These are phyloP conservation scores for Girardinus metallicus DNA, from an alignment of 2,797 vertebrate genomes.

Conservation along the genomic window DNA sequence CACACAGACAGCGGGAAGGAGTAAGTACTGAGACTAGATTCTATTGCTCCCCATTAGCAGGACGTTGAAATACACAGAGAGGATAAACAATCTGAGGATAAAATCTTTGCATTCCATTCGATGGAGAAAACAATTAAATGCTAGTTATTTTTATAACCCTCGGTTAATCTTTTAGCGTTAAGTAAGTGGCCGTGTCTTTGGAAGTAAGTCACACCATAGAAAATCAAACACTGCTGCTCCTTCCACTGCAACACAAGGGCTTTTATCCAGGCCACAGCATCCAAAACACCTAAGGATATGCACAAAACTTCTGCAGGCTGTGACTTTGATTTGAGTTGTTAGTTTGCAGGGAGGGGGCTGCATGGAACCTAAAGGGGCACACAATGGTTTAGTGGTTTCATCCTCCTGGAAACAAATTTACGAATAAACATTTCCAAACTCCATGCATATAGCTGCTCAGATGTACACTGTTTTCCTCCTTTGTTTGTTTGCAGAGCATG, in stretches of 20 bases:
- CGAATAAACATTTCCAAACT: constrained; percentile 5
- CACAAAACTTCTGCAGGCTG: background rate
- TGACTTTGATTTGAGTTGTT: constrained; percentile 9
- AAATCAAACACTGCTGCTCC: constrained; percentile 24
- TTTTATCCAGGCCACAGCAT: constrained; percentile 27
- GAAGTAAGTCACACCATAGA: constrained; percentile 45
- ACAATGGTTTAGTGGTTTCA: background rate
- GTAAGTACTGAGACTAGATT: constrained; percentile 62
- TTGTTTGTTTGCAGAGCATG: background rate
- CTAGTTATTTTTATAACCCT: constrained; percentile 42
- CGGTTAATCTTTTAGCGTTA: constrained; percentile 46
- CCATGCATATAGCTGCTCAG: background rate
- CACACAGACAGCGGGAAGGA: constrained; percentile 34
- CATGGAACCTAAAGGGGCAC: background rate
- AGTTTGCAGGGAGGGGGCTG: constrained; percentile 13
- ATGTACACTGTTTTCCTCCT: constrained; percentile 3
- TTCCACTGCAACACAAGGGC: constrained; percentile 21
- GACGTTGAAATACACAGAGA: constrained; percentile 68
- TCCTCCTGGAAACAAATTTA: constrained; percentile 4
- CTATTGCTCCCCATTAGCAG: constrained; percentile 67
- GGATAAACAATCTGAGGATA: constrained; percentile 68
- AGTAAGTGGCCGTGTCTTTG: constrained; percentile 40
- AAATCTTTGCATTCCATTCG: constrained; percentile 55
- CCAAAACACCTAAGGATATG: constrained; percentile 21
- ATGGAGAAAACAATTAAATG: constrained; percentile 56